Base-by-base conservation (phyloP, 2,888 invertebrate species). In the Metallyticus violacea region DNA sequence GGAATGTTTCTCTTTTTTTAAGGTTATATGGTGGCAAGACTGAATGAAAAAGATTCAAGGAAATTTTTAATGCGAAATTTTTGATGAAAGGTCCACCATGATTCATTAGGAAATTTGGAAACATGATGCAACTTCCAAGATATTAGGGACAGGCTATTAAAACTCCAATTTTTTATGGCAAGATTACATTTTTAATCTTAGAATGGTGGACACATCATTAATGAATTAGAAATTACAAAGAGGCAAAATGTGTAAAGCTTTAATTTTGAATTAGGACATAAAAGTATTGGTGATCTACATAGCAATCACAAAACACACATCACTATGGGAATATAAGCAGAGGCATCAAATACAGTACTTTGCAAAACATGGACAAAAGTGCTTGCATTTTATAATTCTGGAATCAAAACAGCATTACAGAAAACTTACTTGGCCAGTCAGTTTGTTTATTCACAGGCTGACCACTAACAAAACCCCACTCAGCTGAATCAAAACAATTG, bases 251-350 rank as follows among this genome's bases (percentile, higher is more conserved):
- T 62, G 40, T 15, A 62, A 62, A 62, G 40, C 40, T 62, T 9
- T 27, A 77, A 86, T 86, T 81, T 81, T 81, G 85, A 86, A 79
- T 40, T 62, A 85, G 40, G 76, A 62, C 15, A 26, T 26, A 77
- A 81, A 85, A 85, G 78, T 40, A 30, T 29, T 86, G 84, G 87
- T 85, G 87, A 87, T 79, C 87, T 87, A 86, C 87, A 85, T 85
- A 83, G 86, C 86, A 87, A 77, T 87, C 84, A 79, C 86, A 87
- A 62, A 85, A 87, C 86, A 87, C 87, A 87, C 87, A 81, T 77
- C 83, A 86, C 81, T 86, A 83, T 86, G 86, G 81, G 85, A 79
- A 29, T 85, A 26, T 79, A 82, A 83, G 78, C 78, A 82, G 78
- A 82, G 82, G 81, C 81, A 86, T 86, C 78, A 86, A 81, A 77